Percentiles rank a stretch among this genome's conserved stretches.
phyloP scores from a whole-genome alignment of 2,888 invertebrate genomes.

The Drosophila eohydei region DNA sequence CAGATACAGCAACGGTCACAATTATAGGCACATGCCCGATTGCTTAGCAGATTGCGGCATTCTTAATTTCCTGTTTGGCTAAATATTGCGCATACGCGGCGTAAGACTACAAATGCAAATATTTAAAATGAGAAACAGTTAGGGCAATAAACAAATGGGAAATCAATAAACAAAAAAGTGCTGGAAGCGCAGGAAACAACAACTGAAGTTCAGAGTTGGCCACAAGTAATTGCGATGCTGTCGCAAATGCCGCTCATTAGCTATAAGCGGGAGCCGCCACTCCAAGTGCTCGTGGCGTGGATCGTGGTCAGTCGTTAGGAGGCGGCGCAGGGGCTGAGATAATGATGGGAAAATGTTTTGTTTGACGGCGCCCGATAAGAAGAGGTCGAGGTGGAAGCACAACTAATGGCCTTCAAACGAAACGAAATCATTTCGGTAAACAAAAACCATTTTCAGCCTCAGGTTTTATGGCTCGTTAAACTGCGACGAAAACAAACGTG shows the following conservation, averaged over 20 bases:
- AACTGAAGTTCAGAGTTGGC: slow-evolving; percentile 70
- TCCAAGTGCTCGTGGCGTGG: neutral
- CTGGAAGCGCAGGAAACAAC: neutral
- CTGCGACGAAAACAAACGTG: slow-evolving; percentile 50
- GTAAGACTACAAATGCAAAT: slow-evolving; percentile 69
- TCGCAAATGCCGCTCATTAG: slow-evolving; percentile 60
- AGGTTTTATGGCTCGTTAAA: slow-evolving; percentile 60
- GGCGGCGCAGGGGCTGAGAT: slow-evolving; percentile 42
- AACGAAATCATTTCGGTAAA: slow-evolving; percentile 29
- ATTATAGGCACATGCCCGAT: slow-evolving; percentile 9
- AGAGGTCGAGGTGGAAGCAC: slow-evolving; percentile 23
- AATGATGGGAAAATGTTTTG: slow-evolving; percentile 73
- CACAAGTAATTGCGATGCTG: slow-evolving; percentile 59
- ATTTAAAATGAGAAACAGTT: slow-evolving; percentile 45
- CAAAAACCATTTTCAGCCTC: slow-evolving; percentile 48
- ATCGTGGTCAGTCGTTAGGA: slow-evolving; percentile 6
- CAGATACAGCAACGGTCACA: slow-evolving; percentile 29
- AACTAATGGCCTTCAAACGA: slow-evolving; percentile 46
- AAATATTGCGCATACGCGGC: slow-evolving; percentile 70
- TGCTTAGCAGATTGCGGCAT: slow-evolving; percentile 24
- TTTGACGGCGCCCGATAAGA: slow-evolving; percentile 47
- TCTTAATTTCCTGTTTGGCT: slow-evolving; percentile 60
- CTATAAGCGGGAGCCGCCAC: neutral
- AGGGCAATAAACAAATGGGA: slow-evolving; percentile 46
- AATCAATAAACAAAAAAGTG: slow-evolving; percentile 46